Base-by-base conservation (phyloP, 1,140 invertebrate species). In the Arctopsyche grandis region DNA sequence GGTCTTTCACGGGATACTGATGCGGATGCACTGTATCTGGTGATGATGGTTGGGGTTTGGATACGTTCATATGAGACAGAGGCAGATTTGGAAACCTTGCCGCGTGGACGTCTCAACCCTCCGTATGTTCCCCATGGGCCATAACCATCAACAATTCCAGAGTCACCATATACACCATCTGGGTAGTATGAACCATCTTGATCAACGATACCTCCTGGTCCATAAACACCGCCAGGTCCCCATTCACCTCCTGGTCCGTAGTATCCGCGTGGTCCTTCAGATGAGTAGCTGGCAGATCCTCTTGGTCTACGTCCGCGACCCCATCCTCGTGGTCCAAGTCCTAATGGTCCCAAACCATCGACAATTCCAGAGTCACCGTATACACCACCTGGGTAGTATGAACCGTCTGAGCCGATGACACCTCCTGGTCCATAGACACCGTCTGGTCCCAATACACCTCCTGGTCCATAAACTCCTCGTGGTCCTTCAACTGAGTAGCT, bases 51-150 rank as follows among this genome's bases (percentile, higher is more conserved):
- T 29, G 66, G 66, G 19, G 29, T 48, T 26, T 22, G n/a, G n/a
- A n/a, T n/a, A n/a, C n/a, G 38, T 73, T 73, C 43, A 24, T 21
- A 60, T 1, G 58, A 77, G 38, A 26, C 9, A 19, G 77, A 56
- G 14, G 24, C 48, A 22, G 48, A 52, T 77, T 73, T 63, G 43
- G 46, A 24, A n/a, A 69, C 66, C 19, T 69, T 48, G 29, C 29
- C 29, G 29, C 29, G 29, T 38, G 29, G 29, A 66, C 7, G 29
- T 38, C 29, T 1, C 29, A 38, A 1, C 7, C 29, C 29, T 38
- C 29, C 29, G 7, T 38, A 38, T 4, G 1, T 1, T 52, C 48
- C 48, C 0, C 12, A 70, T 19, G 46, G 21, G 3, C 70, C 48
- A 0, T 24, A 16, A 9, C 73, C 63, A 14, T 52, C 43, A 71